These are phyloP conservation scores for Habroteleia sp. DNA, from an alignment of 2,888 invertebrate species.

Conservation along the genomic window DNA sequence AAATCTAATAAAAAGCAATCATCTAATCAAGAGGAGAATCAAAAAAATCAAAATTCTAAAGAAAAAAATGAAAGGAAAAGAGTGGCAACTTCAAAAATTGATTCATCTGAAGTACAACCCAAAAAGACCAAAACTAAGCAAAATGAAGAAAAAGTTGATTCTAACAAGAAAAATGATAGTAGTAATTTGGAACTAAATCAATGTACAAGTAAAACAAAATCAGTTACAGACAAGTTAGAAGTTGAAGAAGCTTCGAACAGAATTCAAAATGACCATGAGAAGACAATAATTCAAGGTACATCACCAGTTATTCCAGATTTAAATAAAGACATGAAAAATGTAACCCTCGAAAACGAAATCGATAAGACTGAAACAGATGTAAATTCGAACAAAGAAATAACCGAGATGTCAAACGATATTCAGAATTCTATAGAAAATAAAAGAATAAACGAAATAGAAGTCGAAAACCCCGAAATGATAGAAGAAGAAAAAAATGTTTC, in stretches of 20 bases:
- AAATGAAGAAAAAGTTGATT: constrained; percentile 50
- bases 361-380: constrained; percentile 1
- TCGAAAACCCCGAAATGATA: neutral
- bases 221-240: too few species aligned
- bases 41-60: constrained; percentile 41
- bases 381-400: constrained; percentile 10
- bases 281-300: too few species aligned
- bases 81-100: constrained; percentile 38
- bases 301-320: too few species aligned
- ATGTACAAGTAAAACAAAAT: neutral
- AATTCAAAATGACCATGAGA: too few species aligned
- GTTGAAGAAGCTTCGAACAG: too few species aligned
- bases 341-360: constrained; percentile 1
- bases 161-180: constrained; percentile 1
- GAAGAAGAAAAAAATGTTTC: constrained; percentile 22
- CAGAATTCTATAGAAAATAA: neutral
- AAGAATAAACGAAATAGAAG: neutral
- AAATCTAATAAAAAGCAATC: constrained; percentile 39
- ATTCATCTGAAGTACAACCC: constrained; percentile 57
- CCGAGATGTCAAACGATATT: neutral
- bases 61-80: constrained; percentile 68
- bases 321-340: constrained; percentile 1
- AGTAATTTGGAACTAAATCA: neutral
- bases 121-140: constrained; percentile 68
- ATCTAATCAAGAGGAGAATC: constrained; percentile 37